Evolutionary conservation across 2,888 invertebrate genomes (phyloP).

Genomic region (Protophormia terraenovae): DNA sequence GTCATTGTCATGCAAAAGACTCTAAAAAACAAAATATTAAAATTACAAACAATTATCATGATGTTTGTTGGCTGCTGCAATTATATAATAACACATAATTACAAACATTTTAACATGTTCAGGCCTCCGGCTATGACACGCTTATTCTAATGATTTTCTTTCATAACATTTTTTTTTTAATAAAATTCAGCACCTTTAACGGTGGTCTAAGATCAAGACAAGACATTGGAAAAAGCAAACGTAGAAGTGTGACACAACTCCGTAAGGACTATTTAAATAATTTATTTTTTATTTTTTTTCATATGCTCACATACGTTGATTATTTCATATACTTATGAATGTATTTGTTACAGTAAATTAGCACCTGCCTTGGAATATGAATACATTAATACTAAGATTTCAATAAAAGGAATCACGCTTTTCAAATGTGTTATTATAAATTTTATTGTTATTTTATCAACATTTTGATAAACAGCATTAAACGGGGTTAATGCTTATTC

Average conservation of each 20-base stretch:
- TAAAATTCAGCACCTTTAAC: slow-evolving; percentile 49
- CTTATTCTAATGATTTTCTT: slow-evolving; percentile 53
- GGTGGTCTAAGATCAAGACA: slow-evolving; percentile 46
- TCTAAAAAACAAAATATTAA: neutral
- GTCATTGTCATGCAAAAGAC: slow-evolving; percentile 5
- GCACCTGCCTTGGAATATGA: slow-evolving; percentile 54
- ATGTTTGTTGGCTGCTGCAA: slow-evolving; percentile 26
- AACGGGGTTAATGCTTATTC: neutral
- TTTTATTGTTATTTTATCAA: slow-evolving; percentile 39
- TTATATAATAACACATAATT: slow-evolving; percentile 60
- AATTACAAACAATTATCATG: slow-evolving; percentile 48
- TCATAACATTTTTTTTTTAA: neutral
- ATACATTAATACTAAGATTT: slow-evolving; percentile 43
- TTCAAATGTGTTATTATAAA: slow-evolving; percentile 18
- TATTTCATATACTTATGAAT: neutral
- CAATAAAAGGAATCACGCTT: slow-evolving; percentile 42
- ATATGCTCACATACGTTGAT: neutral
- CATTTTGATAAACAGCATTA: slow-evolving; percentile 14
- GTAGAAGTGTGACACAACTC: slow-evolving; percentile 53
- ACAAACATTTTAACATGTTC: slow-evolving; percentile 34
- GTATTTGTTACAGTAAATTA: neutral
- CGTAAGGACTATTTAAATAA: slow-evolving; percentile 50
- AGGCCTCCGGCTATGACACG: slow-evolving; percentile 63
- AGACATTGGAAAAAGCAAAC: neutral
- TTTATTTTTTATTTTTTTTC: neutral